Evolutionary conservation across 2,888 invertebrate species (phyloP), one percentile per base, ranked within the genome.

Genomic region (Ernsta delagoae): DNA sequence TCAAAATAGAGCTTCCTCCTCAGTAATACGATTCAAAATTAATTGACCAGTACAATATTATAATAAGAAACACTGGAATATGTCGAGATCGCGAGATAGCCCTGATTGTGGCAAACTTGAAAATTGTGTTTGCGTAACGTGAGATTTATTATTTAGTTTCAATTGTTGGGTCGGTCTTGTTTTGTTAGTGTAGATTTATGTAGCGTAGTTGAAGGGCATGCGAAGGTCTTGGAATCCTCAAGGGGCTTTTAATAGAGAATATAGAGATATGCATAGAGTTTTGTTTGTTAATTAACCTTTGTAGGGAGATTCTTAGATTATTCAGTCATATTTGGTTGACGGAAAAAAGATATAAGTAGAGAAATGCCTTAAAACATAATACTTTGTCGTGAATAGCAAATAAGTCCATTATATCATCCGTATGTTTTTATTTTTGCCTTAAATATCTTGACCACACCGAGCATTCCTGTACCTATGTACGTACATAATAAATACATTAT

Each of bases 41-140:
- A 60, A 45, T 9, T 7, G 41, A n/a, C 71, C 71, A 66, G 71
- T 11, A 63, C 41, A 41, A 57, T 43, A 64, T 79, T 77, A 81
- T 77, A 75, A 74, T 79, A 81, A 80, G 79, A 80, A 82, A 82
- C 78, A 79, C 78, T 80, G 77, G 82, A 85, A 86, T 87, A 86
- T 84, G 84, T 84, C 76, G 84, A 80, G 81, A 86, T 84, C 60
- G 60, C 80, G 81, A 79, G 81, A 86, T 85, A 86, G 71, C 72
- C 75, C 79, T 82, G 82, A 84, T 83, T 84, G 84, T 78, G 83
- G 81, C 79, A 83, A 88, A 84, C 83, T 86, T 86, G 83, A 85
- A 85, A 84, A 84, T 84, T 81, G 82, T 81, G 79, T 84, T 83
- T 79, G 75, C 77, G 77, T 81, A 78, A 79, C 83, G 80, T 73